Evolutionary conservation across 2,113 vertebrate species (phyloP).

Genomic region (Chrysochloris asiatica): DNA sequence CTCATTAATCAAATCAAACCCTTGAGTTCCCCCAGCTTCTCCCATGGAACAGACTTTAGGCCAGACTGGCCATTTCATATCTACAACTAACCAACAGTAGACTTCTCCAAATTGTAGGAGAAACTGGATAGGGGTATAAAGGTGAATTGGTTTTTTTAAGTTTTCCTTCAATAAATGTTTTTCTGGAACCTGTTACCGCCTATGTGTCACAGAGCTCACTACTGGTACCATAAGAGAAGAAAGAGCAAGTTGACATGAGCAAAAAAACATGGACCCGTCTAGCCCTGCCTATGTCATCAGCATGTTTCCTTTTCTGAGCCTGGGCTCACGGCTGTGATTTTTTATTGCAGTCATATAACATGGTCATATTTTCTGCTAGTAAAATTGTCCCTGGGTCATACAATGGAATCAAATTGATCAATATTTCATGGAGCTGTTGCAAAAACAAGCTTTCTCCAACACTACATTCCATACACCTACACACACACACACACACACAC

Average conservation of each 20-base stretch:
- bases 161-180: not conserved
- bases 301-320: not conserved
- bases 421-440: slow-evolving; percentile 60
- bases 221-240: not conserved
- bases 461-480: not conserved
- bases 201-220: not conserved
- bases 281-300: not conserved
- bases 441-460: not conserved
- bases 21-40: not conserved
- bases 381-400: slow-evolving; percentile 74
- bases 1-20: not conserved
- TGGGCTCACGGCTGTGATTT: slow-evolving; percentile 17
- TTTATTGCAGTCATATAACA: slow-evolving; percentile 66
- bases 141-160: not conserved
- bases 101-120: not conserved
- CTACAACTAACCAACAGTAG: too few relatives aligned
- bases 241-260: not conserved
- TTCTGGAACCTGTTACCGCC: not conserved
- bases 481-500: not conserved
- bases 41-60: not conserved
- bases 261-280: rapidly evolving
- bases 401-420: slow-evolving; percentile 75
- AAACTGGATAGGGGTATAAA: not conserved
- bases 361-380: slow-evolving; percentile 68
- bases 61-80: not conserved